phyloP scores from a whole-genome alignment of 2,113 vertebrate species.

The Butorides virescens region DNA sequence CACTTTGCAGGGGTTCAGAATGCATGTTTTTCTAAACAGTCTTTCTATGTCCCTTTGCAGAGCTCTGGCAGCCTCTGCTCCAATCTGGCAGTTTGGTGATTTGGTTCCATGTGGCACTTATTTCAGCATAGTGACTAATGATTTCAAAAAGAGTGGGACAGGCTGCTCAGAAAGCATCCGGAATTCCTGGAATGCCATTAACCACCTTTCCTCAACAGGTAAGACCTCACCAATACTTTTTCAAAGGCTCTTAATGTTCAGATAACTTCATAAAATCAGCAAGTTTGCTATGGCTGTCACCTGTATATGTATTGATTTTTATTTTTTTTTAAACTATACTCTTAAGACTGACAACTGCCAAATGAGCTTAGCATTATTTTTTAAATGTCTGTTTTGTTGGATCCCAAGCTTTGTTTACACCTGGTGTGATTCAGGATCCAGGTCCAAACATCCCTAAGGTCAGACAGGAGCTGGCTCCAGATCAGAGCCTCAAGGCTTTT shows the following conservation, averaged over 20 bases:
- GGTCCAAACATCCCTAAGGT: neutral
- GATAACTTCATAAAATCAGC: neutral
- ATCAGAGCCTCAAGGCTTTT: neutral
- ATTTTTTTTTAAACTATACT: neutral
- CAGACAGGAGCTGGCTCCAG: neutral
- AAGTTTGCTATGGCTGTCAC: neutral
- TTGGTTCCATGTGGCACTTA: constrained; percentile 87
- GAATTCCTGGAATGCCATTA: constrained; percentile 87
- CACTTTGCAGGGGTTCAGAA: neutral
- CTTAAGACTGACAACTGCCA: neutral
- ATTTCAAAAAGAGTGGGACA: constrained; percentile 81
- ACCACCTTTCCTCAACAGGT: constrained; percentile 82
- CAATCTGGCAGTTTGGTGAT: constrained; percentile 91
- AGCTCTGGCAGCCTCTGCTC: constrained; percentile 92
- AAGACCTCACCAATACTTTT: neutral
- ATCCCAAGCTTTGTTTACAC: neutral
- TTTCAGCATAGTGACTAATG: constrained; percentile 85
- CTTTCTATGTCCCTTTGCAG: constrained; percentile 62
- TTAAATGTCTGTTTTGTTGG: neutral
- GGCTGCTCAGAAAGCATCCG: constrained; percentile 85
- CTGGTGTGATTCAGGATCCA: neutral
- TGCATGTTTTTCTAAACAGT: neutral
- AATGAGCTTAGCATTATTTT: neutral
- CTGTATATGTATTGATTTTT: neutral
- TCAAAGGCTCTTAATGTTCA: neutral